Conservation (phyloP, 2,888 invertebrate genomes). For the Catocala fraxini region DNA sequence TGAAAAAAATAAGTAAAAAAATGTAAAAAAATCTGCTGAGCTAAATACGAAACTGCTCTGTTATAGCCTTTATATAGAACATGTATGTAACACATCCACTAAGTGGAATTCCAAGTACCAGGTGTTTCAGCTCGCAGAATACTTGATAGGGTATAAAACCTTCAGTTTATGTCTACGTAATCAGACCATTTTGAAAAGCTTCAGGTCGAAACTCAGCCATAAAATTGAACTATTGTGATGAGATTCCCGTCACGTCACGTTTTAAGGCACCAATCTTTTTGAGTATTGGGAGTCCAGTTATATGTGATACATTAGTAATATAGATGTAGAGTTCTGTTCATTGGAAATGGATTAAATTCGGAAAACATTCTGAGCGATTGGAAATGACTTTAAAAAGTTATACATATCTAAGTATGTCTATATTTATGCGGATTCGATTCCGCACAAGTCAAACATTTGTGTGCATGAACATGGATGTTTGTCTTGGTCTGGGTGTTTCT, state of each 20-base stretch:
- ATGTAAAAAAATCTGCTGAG: neutral
- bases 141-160: slow-evolving; percentile 18
- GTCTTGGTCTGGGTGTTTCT: no score
- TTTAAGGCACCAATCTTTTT: slow-evolving; percentile 43
- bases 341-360: no score
- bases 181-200: slow-evolving; percentile 20
- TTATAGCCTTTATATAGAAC: neutral
- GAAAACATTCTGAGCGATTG: neutral
- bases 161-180: slow-evolving; percentile 35
- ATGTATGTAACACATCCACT: neutral
- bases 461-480: no score
- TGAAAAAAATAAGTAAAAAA: neutral
- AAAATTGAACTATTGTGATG: slow-evolving; percentile 21
- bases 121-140: neutral
- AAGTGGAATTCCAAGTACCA: slow-evolving; percentile 2
- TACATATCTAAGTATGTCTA: no score
- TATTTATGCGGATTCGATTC: no score
- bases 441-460: no score
- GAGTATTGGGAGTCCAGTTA: slow-evolving; percentile 26
- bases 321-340: neutral
- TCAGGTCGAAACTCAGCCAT: slow-evolving; percentile 8
- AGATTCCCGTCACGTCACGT: slow-evolving; percentile 42
- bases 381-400: neutral
- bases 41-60: neutral
- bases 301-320: slow-evolving; percentile 25